These are phyloP conservation scores for Rhinolophus ferrumequinum DNA, from an alignment of 2,113 vertebrate species.

Conservation along the genomic window DNA sequence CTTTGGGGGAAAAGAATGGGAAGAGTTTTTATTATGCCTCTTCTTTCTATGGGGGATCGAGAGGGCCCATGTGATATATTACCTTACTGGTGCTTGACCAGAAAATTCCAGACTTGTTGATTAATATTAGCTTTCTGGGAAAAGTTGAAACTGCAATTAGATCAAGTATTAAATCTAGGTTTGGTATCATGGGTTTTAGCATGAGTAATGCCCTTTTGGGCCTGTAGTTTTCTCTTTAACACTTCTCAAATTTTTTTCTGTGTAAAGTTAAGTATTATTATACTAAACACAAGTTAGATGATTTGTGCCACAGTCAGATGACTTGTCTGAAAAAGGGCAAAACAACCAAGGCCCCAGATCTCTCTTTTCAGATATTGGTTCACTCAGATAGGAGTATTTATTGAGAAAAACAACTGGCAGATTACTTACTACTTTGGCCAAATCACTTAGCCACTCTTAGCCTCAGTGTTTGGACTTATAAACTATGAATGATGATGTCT, in stretches of 20 bases:
- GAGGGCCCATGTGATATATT: not conserved
- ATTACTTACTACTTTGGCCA: not conserved
- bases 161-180: not conserved
- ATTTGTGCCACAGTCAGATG: not conserved
- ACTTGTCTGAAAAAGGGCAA: not conserved
- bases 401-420: not conserved
- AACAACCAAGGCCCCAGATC: not conserved
- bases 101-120: not conserved
- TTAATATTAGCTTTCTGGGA: not conserved
- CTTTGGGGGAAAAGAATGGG: not conserved
- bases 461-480: not conserved
- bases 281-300: not conserved
- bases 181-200: not conserved
- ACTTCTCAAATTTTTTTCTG: not conserved
- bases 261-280: slow-evolving; percentile 28
- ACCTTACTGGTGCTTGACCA: not conserved
- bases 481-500: not conserved
- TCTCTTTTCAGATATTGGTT: not conserved
- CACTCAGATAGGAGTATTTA: not conserved
- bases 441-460: not conserved
- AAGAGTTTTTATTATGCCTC: not conserved
- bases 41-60: too few relatives aligned
- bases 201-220: not conserved
- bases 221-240: not conserved
- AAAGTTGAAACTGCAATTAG: not conserved